phyloP scores from a whole-genome alignment of 2,797 vertebrate genomes.

The Paedocypris micromegethes region DNA sequence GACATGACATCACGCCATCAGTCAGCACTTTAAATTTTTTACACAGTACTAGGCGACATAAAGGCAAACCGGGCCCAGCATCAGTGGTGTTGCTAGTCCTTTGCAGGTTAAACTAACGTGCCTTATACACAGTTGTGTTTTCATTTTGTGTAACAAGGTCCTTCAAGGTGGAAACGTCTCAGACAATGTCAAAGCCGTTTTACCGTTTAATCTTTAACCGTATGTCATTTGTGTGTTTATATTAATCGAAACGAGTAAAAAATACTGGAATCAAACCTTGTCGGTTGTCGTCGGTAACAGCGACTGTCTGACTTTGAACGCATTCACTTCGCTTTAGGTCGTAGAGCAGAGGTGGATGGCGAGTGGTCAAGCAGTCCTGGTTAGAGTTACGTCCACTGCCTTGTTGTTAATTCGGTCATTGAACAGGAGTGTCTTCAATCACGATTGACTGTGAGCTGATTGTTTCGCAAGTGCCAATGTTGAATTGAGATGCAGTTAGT shows the following conservation, averaged over 20 bases:
- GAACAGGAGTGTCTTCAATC: conserved; percentile 34
- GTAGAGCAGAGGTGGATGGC: background rate
- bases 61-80: conserved; percentile 29
- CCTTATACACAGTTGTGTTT: conserved; percentile 21
- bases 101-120: conserved; percentile 13
- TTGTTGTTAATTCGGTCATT: conserved; percentile 26
- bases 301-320: conserved; percentile 17
- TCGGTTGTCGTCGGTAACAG: conserved; percentile 20
- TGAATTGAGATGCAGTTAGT: conserved; percentile 37
- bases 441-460: conserved; percentile 31
- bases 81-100: background rate
- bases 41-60: conserved; percentile 31
- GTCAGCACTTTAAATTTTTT: conserved; percentile 35
- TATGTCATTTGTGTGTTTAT: conserved; percentile 30
- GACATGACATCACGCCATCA: conserved; percentile 20
- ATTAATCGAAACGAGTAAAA: conserved; percentile 35
- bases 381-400: conserved; percentile 24
- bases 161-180: conserved; percentile 6
- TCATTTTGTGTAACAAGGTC: conserved; percentile 31
- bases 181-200: conserved; percentile 21
- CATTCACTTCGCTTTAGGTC: conserved; percentile 31
- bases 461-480: conserved; percentile 49
- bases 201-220: conserved; percentile 28
- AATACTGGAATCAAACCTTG: conserved; percentile 37
- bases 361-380: background rate